Evolutionary conservation across 2,113 vertebrate genomes (phyloP).

Genomic region (Ahaetulla prasina): DNA sequence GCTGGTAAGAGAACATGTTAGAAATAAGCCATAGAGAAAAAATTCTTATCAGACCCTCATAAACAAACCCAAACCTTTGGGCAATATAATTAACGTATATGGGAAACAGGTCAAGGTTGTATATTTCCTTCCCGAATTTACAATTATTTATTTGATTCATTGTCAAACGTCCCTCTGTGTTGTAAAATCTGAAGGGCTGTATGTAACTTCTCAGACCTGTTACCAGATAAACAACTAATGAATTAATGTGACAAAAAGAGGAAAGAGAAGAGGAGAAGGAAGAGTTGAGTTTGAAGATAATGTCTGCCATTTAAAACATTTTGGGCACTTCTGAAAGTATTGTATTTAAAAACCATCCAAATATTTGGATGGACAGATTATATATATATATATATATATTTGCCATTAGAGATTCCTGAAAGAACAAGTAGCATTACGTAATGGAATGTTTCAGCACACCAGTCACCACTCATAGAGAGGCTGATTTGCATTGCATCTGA

Average conservation of each 20-base stretch:
- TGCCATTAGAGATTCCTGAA: neutral
- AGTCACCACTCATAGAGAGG: neutral
- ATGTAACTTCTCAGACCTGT: neutral
- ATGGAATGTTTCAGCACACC: neutral
- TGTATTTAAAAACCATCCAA: neutral
- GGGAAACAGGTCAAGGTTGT: neutral
- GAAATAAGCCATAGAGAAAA: neutral
- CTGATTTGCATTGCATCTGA: constrained; percentile 21
- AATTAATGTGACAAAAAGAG: neutral
- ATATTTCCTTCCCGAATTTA: neutral
- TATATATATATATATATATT: neutral
- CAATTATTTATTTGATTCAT: neutral
- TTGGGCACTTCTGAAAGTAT: neutral
- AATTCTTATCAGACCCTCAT: neutral
- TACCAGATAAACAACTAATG: neutral
- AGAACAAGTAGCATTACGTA: constrained; percentile 32
- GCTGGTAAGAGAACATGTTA: neutral
- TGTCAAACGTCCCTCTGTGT: neutral
- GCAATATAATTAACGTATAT: neutral
- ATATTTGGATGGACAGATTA: neutral
- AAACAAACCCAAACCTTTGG: neutral
- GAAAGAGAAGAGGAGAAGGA: neutral
- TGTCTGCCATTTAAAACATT: neutral
- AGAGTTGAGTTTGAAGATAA: neutral
- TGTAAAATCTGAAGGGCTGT: neutral